phyloP scores from a whole-genome alignment of 2,113 vertebrate species.

The Boulengeromyrus knoepffleri region DNA sequence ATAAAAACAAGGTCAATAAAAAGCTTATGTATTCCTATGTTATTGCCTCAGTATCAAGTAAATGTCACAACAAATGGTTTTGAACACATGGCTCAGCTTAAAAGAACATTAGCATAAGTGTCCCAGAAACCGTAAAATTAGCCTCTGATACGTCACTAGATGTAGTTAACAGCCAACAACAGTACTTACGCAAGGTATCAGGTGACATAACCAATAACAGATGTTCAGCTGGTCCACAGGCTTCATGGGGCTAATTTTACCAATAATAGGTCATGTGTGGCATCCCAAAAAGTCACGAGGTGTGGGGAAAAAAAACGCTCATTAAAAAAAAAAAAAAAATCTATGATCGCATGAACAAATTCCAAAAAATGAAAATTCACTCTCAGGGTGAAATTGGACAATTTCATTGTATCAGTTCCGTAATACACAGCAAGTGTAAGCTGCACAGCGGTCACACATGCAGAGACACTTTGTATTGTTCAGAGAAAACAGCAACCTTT shows the following conservation, averaged over 20 bases:
- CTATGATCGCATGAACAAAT: background rate
- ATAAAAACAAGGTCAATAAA: background rate
- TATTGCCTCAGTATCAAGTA: background rate
- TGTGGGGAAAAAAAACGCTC: background rate
- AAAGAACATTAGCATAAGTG: constrained; percentile 29
- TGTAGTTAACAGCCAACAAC: constrained; percentile 22
- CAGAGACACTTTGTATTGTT: background rate
- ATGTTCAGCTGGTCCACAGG: constrained; percentile 32
- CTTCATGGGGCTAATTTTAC: constrained; percentile 10
- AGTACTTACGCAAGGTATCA: constrained; percentile 35
- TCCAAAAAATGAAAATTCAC: background rate
- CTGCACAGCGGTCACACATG: background rate
- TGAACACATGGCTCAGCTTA: constrained; percentile 37
- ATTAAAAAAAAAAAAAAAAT: background rate
- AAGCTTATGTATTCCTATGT: background rate
- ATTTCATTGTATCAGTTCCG: background rate
- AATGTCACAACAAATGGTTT: background rate
- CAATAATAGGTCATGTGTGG: background rate
- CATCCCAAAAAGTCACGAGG: background rate
- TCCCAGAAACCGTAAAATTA: constrained; percentile 42
- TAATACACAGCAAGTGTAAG: background rate
- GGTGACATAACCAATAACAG: constrained; percentile 43
- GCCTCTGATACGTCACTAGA: constrained; percentile 29
- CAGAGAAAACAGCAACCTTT: background rate
- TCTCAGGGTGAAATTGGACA: background rate